Conservation (phyloP, 1,140 invertebrate genomes). For the Drosophila pallidifrons region DNA sequence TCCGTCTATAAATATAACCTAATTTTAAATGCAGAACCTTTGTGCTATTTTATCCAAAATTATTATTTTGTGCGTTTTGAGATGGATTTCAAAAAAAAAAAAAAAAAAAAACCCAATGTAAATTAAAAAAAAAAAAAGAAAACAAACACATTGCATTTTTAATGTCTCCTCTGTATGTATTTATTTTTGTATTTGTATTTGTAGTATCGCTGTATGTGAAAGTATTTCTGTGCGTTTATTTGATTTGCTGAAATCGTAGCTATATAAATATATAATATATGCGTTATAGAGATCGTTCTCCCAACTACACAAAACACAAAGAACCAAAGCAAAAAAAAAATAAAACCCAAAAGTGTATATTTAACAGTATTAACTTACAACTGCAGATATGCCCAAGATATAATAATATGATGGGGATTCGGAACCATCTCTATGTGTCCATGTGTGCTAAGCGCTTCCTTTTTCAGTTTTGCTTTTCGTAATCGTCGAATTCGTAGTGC, state of each 20-base stretch:
- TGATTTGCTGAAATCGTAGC: slow-evolving; percentile 20
- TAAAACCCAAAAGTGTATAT: not conserved
- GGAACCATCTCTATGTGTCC: slow-evolving; percentile 39
- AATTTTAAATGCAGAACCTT: slow-evolving; percentile 39
- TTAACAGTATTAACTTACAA: slow-evolving; percentile 38
- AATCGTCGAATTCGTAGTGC: slow-evolving; percentile 46
- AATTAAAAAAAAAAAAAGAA: slow-evolving; percentile 57
- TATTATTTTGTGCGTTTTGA: slow-evolving; percentile 79
- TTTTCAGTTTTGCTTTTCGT: slow-evolving; percentile 33
- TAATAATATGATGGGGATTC: slow-evolving; percentile 4
- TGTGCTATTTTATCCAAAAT: slow-evolving; percentile 66
- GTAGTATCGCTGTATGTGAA: slow-evolving; percentile 9
- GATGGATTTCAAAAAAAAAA: slow-evolving; percentile 73
- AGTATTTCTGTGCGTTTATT: slow-evolving; percentile 14
- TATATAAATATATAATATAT: not conserved
- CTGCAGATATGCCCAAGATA: slow-evolving; percentile 1
- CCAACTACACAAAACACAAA: not conserved
- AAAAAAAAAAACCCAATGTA: slow-evolving; percentile 61
- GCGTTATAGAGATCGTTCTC: slow-evolving; percentile 39
- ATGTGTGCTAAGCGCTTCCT: slow-evolving; percentile 42
- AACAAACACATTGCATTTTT: slow-evolving; percentile 57
- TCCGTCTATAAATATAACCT: slow-evolving; percentile 47
- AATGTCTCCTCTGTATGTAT: slow-evolving; percentile 44
- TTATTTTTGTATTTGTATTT: slow-evolving; percentile 1
- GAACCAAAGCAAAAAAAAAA: not conserved